Conservation (phyloP, 2,888 invertebrate species). For the Orthosia incerta region DNA sequence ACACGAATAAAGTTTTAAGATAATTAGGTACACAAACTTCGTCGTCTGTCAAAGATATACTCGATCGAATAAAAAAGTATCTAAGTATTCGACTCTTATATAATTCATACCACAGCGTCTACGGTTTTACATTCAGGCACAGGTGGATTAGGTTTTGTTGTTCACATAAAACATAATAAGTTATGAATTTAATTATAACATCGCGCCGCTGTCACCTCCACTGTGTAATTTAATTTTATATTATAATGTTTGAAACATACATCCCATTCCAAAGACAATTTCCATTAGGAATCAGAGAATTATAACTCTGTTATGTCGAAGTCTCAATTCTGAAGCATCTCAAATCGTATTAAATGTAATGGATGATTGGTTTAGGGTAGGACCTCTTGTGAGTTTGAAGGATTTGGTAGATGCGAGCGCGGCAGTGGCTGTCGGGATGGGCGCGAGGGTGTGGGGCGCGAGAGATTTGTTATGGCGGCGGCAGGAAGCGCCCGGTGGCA, state of each 20-base stretch:
- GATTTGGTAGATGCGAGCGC: conserved; percentile 63
- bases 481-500: conserved; percentile 87
- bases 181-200: conserved; percentile 17
- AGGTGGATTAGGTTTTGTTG: conserved; percentile 8
- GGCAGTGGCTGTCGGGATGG: conserved; percentile 52
- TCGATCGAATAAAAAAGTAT: neutral
- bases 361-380: conserved; percentile 47
- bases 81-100: neutral
- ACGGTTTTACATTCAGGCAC: conserved; percentile 19
- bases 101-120: conserved; percentile 6
- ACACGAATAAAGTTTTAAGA: conserved; percentile 25
- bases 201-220: neutral
- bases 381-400: conserved; percentile 62
- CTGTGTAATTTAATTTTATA: neutral
- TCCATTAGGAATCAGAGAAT: conserved; percentile 8
- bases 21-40: conserved; percentile 17
- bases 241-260: neutral
- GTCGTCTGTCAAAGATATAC: conserved; percentile 8
- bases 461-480: conserved; percentile 89
- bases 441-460: conserved; percentile 78
- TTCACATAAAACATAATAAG: conserved; percentile 2
- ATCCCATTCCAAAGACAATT: conserved; percentile 10
- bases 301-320: conserved; percentile 9
- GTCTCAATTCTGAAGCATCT: conserved; percentile 28
- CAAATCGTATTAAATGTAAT: conserved; percentile 43